A percentile compares a stretch with the other conserved stretches of the same genome.
Evolutionary conservation across 2,113 vertebrate species (phyloP).

Genomic region (Bolborhynchus lineola): DNA sequence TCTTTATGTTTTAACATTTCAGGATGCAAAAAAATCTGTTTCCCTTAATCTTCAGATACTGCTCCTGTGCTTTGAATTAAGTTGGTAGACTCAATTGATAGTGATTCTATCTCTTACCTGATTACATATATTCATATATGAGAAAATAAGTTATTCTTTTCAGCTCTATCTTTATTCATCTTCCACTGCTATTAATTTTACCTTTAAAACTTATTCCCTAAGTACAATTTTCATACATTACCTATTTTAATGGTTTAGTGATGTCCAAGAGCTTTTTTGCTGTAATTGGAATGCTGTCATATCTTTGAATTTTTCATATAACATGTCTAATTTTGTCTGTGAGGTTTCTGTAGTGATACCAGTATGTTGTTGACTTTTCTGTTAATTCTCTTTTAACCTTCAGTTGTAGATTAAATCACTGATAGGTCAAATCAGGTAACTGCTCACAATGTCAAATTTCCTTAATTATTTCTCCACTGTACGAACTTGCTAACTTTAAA

Average conservation of each 20-base stretch:
- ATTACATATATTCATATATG: background rate
- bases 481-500: background rate
- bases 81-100: background rate
- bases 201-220: background rate
- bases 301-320: background rate
- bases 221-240: background rate
- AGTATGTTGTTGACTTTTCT: background rate
- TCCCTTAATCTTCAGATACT: background rate
- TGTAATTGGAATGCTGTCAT: background rate
- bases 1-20: background rate
- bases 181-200: background rate
- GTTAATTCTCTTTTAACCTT: background rate
- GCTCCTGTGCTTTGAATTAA: background rate
- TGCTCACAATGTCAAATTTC: background rate
- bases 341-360: background rate
- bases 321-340: background rate
- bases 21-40: background rate
- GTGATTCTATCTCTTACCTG: background rate
- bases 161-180: background rate
- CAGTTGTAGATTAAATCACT: background rate
- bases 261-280: background rate
- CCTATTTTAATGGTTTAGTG: background rate
- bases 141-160: background rate
- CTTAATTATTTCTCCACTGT: background rate
- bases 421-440: background rate